Evolutionary conservation across 2,888 invertebrate genomes (phyloP).

Genomic region (Tachina fera): DNA sequence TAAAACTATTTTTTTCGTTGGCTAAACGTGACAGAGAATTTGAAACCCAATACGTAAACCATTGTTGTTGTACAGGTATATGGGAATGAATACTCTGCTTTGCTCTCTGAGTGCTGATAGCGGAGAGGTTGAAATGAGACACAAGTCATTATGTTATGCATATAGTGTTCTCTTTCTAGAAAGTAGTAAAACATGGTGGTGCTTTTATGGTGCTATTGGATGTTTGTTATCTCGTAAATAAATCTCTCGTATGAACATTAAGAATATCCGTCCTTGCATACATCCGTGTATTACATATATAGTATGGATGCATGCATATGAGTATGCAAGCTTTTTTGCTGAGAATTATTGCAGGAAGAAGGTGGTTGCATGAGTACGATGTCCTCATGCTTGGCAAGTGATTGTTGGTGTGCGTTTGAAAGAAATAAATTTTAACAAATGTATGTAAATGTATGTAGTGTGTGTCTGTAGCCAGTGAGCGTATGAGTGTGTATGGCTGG

Average conservation of each 20-base stretch:
- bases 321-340: slow-evolving; percentile 33
- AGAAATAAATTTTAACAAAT: background rate
- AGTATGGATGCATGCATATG: background rate
- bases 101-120: slow-evolving; percentile 39
- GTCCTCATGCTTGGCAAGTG: slow-evolving; percentile 13
- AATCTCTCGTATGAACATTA: slow-evolving; percentile 37
- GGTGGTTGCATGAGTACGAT: slow-evolving; percentile 50
- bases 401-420: slow-evolving; percentile 14
- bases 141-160: background rate
- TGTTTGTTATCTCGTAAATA: slow-evolving; percentile 54
- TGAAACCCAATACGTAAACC: slow-evolving; percentile 79
- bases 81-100: background rate
- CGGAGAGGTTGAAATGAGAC: background rate
- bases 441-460: slow-evolving; percentile 7
- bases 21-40: slow-evolving; percentile 13
- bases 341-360: slow-evolving; percentile 35
- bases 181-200: slow-evolving; percentile 56
- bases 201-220: slow-evolving; percentile 38
- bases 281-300: background rate
- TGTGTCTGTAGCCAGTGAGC: background rate
- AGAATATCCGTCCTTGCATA: background rate
- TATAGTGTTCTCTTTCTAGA: slow-evolving; percentile 40
- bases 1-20: slow-evolving; percentile 26
- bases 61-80: slow-evolving; percentile 57
- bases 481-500: too few species aligned